Evolutionary conservation across 2,113 vertebrate genomes (phyloP).

Genomic region (Alexandromys fortis): DNA sequence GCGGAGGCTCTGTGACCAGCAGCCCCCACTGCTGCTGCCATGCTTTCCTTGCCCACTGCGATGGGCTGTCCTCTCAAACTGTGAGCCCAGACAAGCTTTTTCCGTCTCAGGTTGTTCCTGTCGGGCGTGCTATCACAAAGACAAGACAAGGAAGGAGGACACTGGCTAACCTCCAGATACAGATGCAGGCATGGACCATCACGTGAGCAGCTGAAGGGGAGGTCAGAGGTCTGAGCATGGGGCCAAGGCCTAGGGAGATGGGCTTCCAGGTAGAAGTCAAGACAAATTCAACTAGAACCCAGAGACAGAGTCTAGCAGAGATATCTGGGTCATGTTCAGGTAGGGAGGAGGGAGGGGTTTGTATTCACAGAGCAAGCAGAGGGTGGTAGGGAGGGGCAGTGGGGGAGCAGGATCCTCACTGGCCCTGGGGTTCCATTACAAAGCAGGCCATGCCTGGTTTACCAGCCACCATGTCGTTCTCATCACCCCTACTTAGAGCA

Average conservation of each 20-base stretch:
- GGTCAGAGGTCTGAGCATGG: neutral
- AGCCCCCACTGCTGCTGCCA: neutral
- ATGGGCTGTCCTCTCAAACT: neutral
- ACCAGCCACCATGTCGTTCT: neutral
- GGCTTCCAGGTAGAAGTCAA: too few species aligned
- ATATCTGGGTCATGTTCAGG: accelerated
- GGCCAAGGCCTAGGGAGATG: neutral
- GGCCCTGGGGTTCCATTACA: neutral
- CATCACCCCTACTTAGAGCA: accelerated
- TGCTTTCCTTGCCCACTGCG: too few species aligned
- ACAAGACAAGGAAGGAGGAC: neutral
- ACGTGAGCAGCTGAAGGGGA: neutral
- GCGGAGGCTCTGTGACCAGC: neutral
- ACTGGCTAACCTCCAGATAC: neutral
- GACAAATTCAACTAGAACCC: neutral
- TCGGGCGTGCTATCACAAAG: neutral
- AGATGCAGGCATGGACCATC: too few species aligned
- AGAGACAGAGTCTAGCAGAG: accelerated
- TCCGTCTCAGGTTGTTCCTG: neutral
- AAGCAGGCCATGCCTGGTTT: neutral
- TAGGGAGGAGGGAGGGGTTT: neutral
- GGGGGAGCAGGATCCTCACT: neutral
- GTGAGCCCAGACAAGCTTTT: too few species aligned
- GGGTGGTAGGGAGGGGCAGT: too few species aligned
- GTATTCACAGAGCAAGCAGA: neutral